A percentile compares a stretch with the other conserved stretches of the same genome.
Conservation (phyloP, 1,140 invertebrate genomes). For the Pinna nobilis region DNA sequence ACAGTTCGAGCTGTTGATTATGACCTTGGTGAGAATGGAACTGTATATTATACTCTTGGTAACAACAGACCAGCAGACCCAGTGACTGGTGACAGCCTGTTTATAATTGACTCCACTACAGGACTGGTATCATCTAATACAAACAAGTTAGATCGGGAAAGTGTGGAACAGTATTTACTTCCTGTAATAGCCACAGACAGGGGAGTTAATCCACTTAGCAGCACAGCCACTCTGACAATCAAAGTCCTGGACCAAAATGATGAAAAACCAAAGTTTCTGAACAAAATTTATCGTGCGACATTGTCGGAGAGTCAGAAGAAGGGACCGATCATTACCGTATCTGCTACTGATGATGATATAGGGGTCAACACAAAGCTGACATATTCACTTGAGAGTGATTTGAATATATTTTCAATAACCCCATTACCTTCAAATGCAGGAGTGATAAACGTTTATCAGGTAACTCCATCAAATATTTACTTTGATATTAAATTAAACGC, state of each 20-base stretch:
- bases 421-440: constrained; percentile 62
- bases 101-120: constrained; percentile 46
- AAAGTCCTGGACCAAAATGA: constrained; percentile 77
- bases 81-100: constrained; percentile 36
- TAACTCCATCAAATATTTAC: no score
- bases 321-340: constrained; percentile 56
- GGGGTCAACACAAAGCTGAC: constrained; percentile 59
- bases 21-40: constrained; percentile 60
- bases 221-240: constrained; percentile 81
- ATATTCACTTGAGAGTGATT: constrained; percentile 56
- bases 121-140: constrained; percentile 61
- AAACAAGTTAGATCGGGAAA: constrained; percentile 49
- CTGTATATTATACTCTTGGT: constrained; percentile 53
- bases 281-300: constrained; percentile 52
- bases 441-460: constrained; percentile 55
- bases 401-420: constrained; percentile 53
- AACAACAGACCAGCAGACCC: constrained; percentile 45
- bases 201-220: constrained; percentile 80
- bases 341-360: constrained; percentile 63
- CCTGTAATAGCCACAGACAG: constrained; percentile 86
- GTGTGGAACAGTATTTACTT: constrained; percentile 50
- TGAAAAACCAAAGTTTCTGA: constrained; percentile 52
- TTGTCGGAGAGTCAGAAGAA: constrained; percentile 60
- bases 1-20: constrained; percentile 93
- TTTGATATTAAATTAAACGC: no score